Percentiles rank a stretch among this genome's conserved stretches.
phyloP scores from a whole-genome alignment of 2,888 invertebrate genomes.

The Zaprionus obscuricornis region DNA sequence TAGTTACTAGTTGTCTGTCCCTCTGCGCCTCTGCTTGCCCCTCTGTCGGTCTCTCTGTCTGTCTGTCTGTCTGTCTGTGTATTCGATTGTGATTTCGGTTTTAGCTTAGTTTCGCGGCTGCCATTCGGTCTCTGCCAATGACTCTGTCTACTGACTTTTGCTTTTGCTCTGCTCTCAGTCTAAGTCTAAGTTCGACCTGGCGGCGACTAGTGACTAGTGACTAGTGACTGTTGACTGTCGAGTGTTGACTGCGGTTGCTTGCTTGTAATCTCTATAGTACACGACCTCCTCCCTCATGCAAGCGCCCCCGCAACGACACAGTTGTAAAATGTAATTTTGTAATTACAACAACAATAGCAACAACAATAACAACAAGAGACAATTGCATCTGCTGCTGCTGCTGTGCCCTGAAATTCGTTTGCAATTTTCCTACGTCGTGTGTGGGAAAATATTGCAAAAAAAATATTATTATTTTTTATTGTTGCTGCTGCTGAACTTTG shows the following conservation, averaged over 20 bases:
- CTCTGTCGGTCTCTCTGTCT: constrained; percentile 16
- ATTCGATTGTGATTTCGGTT: constrained; percentile 42
- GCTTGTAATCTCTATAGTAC: constrained; percentile 64
- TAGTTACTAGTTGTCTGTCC: too few relatives aligned
- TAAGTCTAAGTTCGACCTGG: constrained; percentile 40
- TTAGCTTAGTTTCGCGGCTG: constrained; percentile 55
- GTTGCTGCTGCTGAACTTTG: too few relatives aligned
- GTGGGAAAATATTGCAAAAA: constrained; percentile 50
- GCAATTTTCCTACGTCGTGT: constrained; percentile 40
- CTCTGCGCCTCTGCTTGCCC: too few relatives aligned
- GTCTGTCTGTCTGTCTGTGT: constrained; percentile 15
- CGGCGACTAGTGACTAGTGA: constrained; percentile 36
- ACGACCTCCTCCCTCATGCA: too few relatives aligned
- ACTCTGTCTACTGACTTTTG: too few relatives aligned
- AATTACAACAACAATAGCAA: constrained; percentile 53
- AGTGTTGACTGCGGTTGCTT: constrained; percentile 37
- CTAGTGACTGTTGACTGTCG: constrained; percentile 43
- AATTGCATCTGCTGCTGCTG: constrained; percentile 47
- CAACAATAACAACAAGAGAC: constrained; percentile 17
- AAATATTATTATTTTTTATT: constrained; percentile 8
- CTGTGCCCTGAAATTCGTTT: constrained; percentile 25
- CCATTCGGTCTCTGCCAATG: constrained; percentile 32
- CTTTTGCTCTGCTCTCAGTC: constrained; percentile 16
- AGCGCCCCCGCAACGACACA: constrained; percentile 46
- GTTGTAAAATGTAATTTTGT: constrained; percentile 70